Evolutionary conservation across 2,113 vertebrate species (phyloP), one percentile per base, ranked within the genome.

Genomic region (Chionis minor): DNA sequence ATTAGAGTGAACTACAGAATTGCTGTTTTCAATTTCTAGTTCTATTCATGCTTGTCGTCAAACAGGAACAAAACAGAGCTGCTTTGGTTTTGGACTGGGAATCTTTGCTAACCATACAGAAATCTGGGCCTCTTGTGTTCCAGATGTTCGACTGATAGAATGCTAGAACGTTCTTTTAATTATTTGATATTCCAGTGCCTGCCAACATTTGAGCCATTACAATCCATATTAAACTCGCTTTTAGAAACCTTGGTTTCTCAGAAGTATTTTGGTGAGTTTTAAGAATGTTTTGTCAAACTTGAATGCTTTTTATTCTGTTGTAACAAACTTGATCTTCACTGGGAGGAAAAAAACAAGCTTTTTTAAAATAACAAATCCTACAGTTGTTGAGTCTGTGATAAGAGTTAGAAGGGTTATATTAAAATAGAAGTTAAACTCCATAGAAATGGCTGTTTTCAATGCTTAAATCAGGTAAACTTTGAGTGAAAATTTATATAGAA

Each of bases 181-280:
- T 78, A 40, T 92, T 94, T 92, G 67, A 32, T 94, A 73, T 90
- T 47, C 35, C 63, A 49, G 35, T 88, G 51, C 45, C 52, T 94
- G 81, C 59, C 56, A 86, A 45, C 26, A 44, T 78, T 62, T 58
- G 88, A 97, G 81, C 65, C 77, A n/a, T 92, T 63, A 49, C 28
- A 69, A 45, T 86, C 73, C 6, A 6, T 67, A 71, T 59, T 59
- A 61, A 92, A 88, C 52, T 95, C 88, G 51, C 51, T 94, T 96
- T 96, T 89, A 38, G 94, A 94, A 96, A 88, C 40, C 24, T 86
- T 51, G 2, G 32, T 63, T 85, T 88, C 86, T 95, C 45, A 77
- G 65, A 96, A 94, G 35, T 59, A n/a, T 93, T 97, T 96, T 91
- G 42, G 7, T 85, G 77, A 94, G 19, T 81, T 95, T 95, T 79